These are phyloP conservation scores for Syrrhaptes paradoxus DNA, from an alignment of 2,113 vertebrate genomes.

Conservation along the genomic window DNA sequence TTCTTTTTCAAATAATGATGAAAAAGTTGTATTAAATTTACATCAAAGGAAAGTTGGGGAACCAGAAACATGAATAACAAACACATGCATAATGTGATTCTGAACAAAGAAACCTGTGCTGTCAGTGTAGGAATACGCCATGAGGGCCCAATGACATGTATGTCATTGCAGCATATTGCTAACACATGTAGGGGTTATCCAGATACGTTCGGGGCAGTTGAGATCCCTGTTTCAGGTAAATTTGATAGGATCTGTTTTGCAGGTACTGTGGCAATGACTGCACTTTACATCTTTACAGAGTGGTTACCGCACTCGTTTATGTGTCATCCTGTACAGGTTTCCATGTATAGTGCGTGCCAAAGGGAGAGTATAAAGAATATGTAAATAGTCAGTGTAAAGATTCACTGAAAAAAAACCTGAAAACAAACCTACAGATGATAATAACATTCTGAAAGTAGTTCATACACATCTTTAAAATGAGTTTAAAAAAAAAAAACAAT, in stretches of 20 bases:
- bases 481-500: not conserved
- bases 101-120: constrained; percentile 26
- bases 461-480: not conserved
- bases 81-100: constrained; percentile 15
- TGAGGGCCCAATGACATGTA: not conserved
- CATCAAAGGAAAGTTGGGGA: constrained; percentile 36
- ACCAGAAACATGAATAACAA: constrained; percentile 33
- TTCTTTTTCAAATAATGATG: constrained; percentile 33
- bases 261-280: not conserved
- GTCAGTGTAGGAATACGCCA: not conserved
- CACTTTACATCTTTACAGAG: not conserved
- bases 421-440: not conserved
- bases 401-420: not conserved
- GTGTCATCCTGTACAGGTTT: not conserved
- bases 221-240: not conserved
- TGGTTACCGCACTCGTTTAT: not conserved
- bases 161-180: constrained; percentile 9
- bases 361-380: not conserved
- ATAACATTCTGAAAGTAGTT: not conserved
- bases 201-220: not conserved
- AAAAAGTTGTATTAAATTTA: constrained; percentile 7
- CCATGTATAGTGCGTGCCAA: not conserved
- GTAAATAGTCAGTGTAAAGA: not conserved
- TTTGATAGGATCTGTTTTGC: not conserved
- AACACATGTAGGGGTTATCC: not conserved